Base-by-base conservation (phyloP, 2,888 invertebrate genomes). In the Noctua janthe region DNA sequence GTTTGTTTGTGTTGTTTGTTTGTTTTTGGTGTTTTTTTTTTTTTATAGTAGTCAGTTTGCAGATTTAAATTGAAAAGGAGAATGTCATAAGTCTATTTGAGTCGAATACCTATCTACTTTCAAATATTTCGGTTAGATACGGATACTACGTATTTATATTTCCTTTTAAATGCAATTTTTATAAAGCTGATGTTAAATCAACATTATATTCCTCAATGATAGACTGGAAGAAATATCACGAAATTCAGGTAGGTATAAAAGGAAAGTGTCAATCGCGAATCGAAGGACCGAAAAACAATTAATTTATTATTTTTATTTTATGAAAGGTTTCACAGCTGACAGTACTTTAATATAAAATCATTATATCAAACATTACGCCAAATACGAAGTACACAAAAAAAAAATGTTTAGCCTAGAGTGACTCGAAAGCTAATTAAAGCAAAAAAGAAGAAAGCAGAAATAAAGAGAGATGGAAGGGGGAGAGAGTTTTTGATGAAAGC, bases 1-100 rank as follows among this genome's bases (percentile, higher is more conserved):
- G 39, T 39, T 39, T 39, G 39, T 39, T 39, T 5, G 4, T 39
- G 4, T 39, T 39, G 39, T 39, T 39, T 35, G 35, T 39, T 39
- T 39, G 5, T 39, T 39, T 29, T 29, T 29, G 29, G 29, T 29
- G 29, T 29, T 29, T 29, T 0, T 29, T 29, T 29, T 29, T 39
- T 5, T 39, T 39, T 39, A 80, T 83, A 85, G 7, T 13, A 2
- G 51, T 43, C 6, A 47, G 17, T 80, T 1, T 10, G 39, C 8
- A 17, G 20, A 20, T 20, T 35, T 35, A 20, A 64, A 15, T 17
- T 29, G 15, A 7, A 62, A 13, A 59, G 2, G 23, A 59, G n/a
- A 59, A 59, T 59, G 56, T n/a, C 7, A 43, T 43, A 7, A 8
- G 13, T 29, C 13, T 59, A 15, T 62, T 62, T 62, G 2, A 29